Percentiles rank a stretch among this genome's conserved stretches.
phyloP scores from a whole-genome alignment of 2,888 invertebrate genomes.

The Nomada ferruginata region DNA sequence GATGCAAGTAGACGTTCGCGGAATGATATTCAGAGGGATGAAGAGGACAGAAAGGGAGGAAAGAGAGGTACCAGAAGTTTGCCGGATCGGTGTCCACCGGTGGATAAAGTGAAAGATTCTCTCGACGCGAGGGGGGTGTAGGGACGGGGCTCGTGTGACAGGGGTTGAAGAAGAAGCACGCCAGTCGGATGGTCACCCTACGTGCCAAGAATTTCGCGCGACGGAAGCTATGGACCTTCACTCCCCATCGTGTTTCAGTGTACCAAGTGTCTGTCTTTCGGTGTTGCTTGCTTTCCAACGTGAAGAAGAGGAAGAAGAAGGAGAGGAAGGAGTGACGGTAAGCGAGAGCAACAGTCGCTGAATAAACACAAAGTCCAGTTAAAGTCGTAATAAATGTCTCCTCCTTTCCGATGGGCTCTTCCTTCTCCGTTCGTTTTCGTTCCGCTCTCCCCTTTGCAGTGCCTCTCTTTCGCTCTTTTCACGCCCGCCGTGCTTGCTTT shows the following conservation, averaged over 20 bases:
- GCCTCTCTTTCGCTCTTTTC: constrained; percentile 54
- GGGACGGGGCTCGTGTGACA: constrained; percentile 71
- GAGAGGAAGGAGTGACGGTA: constrained; percentile 54
- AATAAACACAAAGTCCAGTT: constrained; percentile 84
- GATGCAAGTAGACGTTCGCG: constrained; percentile 73
- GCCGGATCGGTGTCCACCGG: constrained; percentile 81
- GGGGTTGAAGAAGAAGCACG: constrained; percentile 76
- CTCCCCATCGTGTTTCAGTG: constrained; percentile 28
- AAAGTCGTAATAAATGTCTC: constrained; percentile 84
- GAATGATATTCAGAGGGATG: constrained; percentile 80
- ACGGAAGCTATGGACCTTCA: constrained; percentile 45
- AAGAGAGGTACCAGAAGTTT: constrained; percentile 38
- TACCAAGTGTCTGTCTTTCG: constrained; percentile 51
- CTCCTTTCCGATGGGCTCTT: constrained; percentile 76
- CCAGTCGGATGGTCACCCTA: constrained; percentile 76
- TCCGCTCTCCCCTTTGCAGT: constrained; percentile 33
- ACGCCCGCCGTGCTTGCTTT: constrained; percentile 72
- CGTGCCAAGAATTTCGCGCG: constrained; percentile 78
- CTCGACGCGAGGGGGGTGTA: constrained; percentile 57
- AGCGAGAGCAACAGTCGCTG: constrained; percentile 82
- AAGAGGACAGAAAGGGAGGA: constrained; percentile 37
- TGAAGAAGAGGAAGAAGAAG: constrained; percentile 13
- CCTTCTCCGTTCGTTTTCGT: constrained; percentile 53
- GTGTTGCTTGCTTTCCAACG: constrained; percentile 44
- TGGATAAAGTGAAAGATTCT: constrained; percentile 83